Evolutionary conservation across 2,888 invertebrate genomes (phyloP), one percentile per base, ranked within the genome.

Genomic region (Lingula anatina): DNA sequence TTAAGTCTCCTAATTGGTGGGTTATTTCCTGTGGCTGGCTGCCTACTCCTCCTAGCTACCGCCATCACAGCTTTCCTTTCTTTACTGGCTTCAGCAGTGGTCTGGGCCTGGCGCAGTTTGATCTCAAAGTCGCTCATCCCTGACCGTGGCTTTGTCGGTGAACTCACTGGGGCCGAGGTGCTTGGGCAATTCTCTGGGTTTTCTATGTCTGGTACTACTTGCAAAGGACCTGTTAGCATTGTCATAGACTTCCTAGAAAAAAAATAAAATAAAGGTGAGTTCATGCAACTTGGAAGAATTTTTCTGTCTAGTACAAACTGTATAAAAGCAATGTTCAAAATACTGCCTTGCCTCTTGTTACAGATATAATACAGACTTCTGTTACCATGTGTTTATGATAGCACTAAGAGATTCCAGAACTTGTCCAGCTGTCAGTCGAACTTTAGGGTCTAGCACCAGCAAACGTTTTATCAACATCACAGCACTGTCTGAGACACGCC

Each of bases 371-470:
- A n/a, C n/a, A n/a, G n/a, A n/a, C n/a, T n/a, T n/a, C 3, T 20
- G 47, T 59, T 63, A 76, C 78, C 77, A 76, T 47, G 66, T 63
- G n/a, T 65, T 62, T 26, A 77, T 66, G 27, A 74, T 70, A 28
- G 59, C 54, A 15, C 64, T 58, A 15, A 78, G 60, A 3, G 66
- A 54, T 49, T 85, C 84, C 48, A 85, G 71, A 51, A 87, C 85
- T 78, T 86, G 83, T 35, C 81, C 78, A 7, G 87, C 86, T 3
- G 85, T 81, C 60, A 86, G 75, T 61, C 88, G 81, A 57, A 83
- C 82, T 58, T 82, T 82, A 0, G 87, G 85, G 71, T 87, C 84
- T 62, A 86, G 81, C 9, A 84, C 83, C 31, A 88, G 74, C 42
- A 88, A 76, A 59, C 84, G 81, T 65, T 83, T 81, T 53, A 88